These are phyloP conservation scores for Drosophila nigromelanica DNA, from an alignment of 1,140 invertebrate genomes.

Conservation along the genomic window DNA sequence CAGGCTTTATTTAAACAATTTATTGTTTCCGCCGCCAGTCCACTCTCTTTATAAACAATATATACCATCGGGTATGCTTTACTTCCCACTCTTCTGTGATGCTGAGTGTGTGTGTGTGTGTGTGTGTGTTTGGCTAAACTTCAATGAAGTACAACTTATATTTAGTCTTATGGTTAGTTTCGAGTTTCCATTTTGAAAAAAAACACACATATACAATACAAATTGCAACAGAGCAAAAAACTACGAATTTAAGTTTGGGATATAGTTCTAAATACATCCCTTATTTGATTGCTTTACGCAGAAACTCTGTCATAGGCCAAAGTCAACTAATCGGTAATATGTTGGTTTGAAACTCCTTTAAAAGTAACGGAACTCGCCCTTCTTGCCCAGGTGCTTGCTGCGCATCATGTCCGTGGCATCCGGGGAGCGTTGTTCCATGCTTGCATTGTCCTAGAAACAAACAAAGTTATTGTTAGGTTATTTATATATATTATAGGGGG, in stretches of 20 bases:
- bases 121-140: constrained; percentile 31
- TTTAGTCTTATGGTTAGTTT: constrained; percentile 70
- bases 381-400: constrained; percentile 95
- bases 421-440: constrained; percentile 83
- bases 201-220: constrained; percentile 38
- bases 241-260: constrained; percentile 23
- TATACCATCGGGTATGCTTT: constrained; percentile 17
- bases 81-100: constrained; percentile 16
- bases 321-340: constrained; percentile 40
- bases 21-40: constrained; percentile 58
- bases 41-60: constrained; percentile 23
- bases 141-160: constrained; percentile 59
- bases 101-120: constrained; percentile 20
- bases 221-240: constrained; percentile 28
- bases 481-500: too few relatives aligned
- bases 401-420: constrained; percentile 90
- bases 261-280: constrained; percentile 9
- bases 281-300: constrained; percentile 14
- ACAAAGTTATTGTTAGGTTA: neutral
- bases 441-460: constrained; percentile 83
- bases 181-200: constrained; percentile 38
- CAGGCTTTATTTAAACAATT: constrained; percentile 68
- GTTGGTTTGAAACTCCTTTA: constrained; percentile 82
- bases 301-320: constrained; percentile 10
- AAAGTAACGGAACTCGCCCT: constrained; percentile 98